Percentiles rank a stretch among this genome's conserved stretches.
phyloP scores from a whole-genome alignment of 1,140 invertebrate genomes.

The Varroa destructor region DNA sequence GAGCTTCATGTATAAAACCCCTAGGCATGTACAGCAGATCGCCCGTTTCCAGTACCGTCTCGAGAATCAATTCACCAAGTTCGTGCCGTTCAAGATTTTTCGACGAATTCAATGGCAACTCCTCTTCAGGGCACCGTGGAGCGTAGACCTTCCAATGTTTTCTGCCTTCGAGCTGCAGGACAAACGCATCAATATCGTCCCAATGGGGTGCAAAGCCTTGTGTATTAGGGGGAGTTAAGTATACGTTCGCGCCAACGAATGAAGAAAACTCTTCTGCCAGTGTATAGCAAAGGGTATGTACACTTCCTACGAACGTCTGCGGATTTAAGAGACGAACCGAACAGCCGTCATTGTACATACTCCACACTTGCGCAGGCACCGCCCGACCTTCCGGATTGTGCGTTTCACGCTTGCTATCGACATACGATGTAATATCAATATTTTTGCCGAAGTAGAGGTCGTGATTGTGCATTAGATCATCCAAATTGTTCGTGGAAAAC shows the following conservation, averaged over 20 bases:
- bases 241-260: constrained; percentile 34
- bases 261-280: constrained; percentile 76
- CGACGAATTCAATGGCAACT: constrained; percentile 64
- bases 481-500: constrained; percentile 59
- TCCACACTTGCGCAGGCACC: constrained; percentile 68
- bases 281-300: constrained; percentile 52
- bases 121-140: constrained; percentile 52
- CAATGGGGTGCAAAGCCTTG: constrained; percentile 97
- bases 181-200: constrained; percentile 96
- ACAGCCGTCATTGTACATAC: constrained; percentile 75
- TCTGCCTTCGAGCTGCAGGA: constrained; percentile 85
- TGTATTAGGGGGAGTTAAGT: constrained; percentile 74
- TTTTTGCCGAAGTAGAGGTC: constrained; percentile 67
- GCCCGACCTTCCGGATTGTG: constrained; percentile 63
- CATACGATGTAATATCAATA: constrained; percentile 76
- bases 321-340: constrained; percentile 85
- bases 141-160: constrained; percentile 86
- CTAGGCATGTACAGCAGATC: constrained; percentile 80
- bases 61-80: constrained; percentile 62
- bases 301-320: constrained; percentile 59
- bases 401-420: constrained; percentile 62
- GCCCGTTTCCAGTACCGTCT: constrained; percentile 64
- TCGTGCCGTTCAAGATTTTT: constrained; percentile 64
- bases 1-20: constrained; percentile 77
- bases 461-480: constrained; percentile 57